These are phyloP conservation scores for Cephus nigrinus DNA, from an alignment of 2,888 invertebrate species.

Conservation along the genomic window DNA sequence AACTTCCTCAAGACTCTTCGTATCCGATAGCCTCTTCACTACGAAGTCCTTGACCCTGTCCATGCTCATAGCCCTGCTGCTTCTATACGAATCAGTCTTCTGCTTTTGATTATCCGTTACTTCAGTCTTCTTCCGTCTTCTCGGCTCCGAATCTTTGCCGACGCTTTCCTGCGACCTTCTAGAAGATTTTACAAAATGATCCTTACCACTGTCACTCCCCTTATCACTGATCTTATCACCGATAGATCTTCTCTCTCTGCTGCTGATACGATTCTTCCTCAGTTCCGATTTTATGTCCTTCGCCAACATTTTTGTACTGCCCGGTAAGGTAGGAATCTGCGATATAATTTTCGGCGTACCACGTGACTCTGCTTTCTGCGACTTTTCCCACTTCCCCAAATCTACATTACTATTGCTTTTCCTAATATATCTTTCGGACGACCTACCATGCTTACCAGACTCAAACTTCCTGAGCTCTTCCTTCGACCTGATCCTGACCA, in stretches of 20 bases:
- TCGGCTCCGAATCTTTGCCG: neutral
- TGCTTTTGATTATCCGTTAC: slow-evolving; percentile 13
- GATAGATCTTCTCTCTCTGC: slow-evolving; percentile 32
- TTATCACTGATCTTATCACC: neutral
- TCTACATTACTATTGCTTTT: slow-evolving; percentile 7
- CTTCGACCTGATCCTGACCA: neutral
- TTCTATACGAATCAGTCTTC: slow-evolving; percentile 4
- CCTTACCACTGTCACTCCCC: neutral
- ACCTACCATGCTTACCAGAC: neutral
- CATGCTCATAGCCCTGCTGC: slow-evolving; percentile 33
- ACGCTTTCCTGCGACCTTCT: neutral
- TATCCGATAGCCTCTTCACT: slow-evolving; percentile 39
- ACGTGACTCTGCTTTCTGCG: slow-evolving; percentile 15
- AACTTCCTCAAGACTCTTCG: slow-evolving; percentile 47
- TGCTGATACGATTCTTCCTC: slow-evolving; percentile 42
- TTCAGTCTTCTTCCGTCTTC: slow-evolving; percentile 15
- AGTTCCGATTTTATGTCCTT: slow-evolving; percentile 47
- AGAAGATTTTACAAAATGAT: slow-evolving; percentile 1
- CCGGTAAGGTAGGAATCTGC: slow-evolving; percentile 37
- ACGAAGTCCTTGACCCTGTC: slow-evolving; percentile 46
- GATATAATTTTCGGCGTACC: slow-evolving; percentile 38
- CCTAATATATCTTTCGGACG: slow-evolving; percentile 19
- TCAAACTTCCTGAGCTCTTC: slow-evolving; percentile 1
- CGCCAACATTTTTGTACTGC: slow-evolving; percentile 27
- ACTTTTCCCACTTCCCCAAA: neutral